Base-by-base conservation (phyloP, 2,888 invertebrate genomes). In the Nomada ruficornis region DNA sequence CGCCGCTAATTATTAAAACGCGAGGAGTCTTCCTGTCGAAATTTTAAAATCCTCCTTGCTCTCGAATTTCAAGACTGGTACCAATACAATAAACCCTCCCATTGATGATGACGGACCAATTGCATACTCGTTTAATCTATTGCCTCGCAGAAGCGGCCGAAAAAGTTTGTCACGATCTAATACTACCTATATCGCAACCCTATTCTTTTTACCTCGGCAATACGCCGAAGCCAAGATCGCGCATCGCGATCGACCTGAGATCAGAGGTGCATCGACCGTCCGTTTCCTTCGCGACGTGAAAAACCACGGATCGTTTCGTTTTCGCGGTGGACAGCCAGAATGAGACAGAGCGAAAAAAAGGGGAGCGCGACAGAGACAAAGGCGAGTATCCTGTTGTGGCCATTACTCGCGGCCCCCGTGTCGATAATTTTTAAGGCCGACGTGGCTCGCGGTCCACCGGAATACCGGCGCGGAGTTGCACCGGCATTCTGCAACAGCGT, bases 351-450 rank as follows among this genome's bases (percentile, higher is more conserved):
- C 23, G 29, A 72, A 65, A 69, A 54, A 72, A 60, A 69, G 52
- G 52, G 67, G 65, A 52, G 52, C 63, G 77, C 18, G 42, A 65
- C 69, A 62, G 36, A 42, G 63, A 62, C 47, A 54, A 54, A 36
- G 47, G 68, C 15, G 62, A 54, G 47, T 52, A 44, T 63, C 75
- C 69, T 67, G 76, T 47, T 79, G 54, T 42, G 68, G 54, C 74
- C 77, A 79, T 80, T 79, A 74, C 77, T 72, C 78, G 77, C 60
- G 20, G 15, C 71, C 73, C 63, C 73, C 77, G 82, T 88, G 88
- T 88, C 80, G 77, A 80, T 69, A 74, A 82, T 87, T 88, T 88
- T 81, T 85, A 77, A 76, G 79, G 72, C 77, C 64, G 63, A 55
- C 76, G 73, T 63, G 84, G 79, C 67, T 78, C 67, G 73, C 71